phyloP scores from a whole-genome alignment of 2,888 invertebrate genomes.

The Adelognathus sp. region DNA sequence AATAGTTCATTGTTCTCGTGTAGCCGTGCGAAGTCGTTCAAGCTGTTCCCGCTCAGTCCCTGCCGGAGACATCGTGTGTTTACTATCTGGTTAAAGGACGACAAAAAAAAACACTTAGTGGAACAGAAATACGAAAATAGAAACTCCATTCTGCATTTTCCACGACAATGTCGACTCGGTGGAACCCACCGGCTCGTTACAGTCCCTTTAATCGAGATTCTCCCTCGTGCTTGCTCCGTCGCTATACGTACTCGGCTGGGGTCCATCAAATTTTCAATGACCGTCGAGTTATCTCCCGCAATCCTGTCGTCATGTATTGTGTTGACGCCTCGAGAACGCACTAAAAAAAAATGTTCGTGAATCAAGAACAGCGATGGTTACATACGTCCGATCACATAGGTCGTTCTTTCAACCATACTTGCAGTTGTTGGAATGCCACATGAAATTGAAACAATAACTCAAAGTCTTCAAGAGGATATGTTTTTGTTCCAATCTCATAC shows the following conservation, averaged over 20 bases:
- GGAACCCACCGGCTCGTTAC: constrained; percentile 11
- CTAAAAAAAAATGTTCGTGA: too few relatives aligned
- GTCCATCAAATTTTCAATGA: constrained; percentile 7
- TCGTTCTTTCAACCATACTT: too few relatives aligned
- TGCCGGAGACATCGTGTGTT: neutral
- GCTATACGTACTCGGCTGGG: neutral
- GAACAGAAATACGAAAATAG: neutral
- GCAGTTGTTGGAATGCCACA: too few relatives aligned
- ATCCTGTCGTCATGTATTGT: neutral
- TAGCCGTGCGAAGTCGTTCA: neutral
- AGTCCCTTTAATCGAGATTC: neutral
- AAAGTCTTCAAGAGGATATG: too few relatives aligned
- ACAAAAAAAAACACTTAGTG: too few relatives aligned
- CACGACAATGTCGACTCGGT: neutral
- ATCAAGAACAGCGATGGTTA: too few relatives aligned
- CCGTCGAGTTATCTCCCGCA: neutral
- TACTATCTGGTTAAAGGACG: neutral
- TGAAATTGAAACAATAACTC: too few relatives aligned
- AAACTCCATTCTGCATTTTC: neutral
- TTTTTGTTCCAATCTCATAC: too few relatives aligned
- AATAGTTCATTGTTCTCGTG: constrained; percentile 10
- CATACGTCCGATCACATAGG: too few relatives aligned
- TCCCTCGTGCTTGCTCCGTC: too few relatives aligned
- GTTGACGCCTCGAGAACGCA: too few relatives aligned
- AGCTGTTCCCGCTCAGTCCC: neutral